A percentile compares a stretch with the other conserved stretches of the same genome.
These are phyloP conservation scores for Fulica atra DNA, from an alignment of 2,113 vertebrate species.

Conservation along the genomic window DNA sequence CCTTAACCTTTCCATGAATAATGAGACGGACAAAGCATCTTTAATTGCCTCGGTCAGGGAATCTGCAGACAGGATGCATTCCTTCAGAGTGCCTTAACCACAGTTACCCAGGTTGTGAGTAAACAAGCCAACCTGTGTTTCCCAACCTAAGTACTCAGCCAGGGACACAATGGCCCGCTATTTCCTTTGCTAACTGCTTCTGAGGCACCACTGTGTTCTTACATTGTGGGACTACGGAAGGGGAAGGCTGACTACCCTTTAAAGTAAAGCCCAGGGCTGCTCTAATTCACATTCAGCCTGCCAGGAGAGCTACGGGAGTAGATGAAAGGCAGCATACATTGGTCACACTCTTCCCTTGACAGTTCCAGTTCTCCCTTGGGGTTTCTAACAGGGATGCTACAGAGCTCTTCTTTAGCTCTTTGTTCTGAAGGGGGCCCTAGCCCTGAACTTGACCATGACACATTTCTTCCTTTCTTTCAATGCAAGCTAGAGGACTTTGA, in stretches of 20 bases:
- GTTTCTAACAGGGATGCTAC: neutral
- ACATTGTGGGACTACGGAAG: neutral
- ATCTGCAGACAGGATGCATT: neutral
- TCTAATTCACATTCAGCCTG: neutral
- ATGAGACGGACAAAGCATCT: slow-evolving; percentile 9
- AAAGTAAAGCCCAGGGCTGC: neutral
- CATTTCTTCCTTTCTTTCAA: neutral
- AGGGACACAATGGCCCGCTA: neutral
- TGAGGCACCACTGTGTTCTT: neutral
- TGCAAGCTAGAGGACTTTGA: neutral
- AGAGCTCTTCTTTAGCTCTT: neutral
- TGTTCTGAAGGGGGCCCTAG: neutral
- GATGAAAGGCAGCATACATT: neutral
- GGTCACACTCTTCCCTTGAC: neutral
- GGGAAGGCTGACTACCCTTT: neutral
- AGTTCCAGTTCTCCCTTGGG: neutral
- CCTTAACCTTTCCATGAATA: neutral
- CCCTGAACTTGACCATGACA: neutral
- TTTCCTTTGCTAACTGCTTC: neutral
- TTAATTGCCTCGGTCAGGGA: neutral
- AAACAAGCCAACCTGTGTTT: neutral
- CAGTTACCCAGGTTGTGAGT: neutral
- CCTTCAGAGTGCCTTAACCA: neutral
- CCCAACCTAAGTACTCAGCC: neutral
- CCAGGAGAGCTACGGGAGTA: neutral